These are phyloP conservation scores for Periophthalmus modestus DNA, from an alignment of 2,113 vertebrate genomes.

Conservation along the genomic window DNA sequence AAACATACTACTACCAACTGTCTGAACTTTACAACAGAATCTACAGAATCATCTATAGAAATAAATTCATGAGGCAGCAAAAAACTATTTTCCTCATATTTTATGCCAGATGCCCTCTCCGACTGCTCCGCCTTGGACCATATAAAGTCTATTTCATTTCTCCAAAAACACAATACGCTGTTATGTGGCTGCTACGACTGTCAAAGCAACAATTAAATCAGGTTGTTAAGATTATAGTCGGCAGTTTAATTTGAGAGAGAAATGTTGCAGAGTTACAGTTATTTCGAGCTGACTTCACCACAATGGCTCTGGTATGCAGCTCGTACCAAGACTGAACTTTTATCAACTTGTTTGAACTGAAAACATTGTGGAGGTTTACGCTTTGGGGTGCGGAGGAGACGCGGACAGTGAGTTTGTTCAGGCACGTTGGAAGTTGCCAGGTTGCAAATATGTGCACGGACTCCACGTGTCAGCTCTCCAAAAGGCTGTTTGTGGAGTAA, in stretches of 20 bases:
- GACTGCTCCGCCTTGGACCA: too few species aligned
- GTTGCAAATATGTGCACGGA: neutral
- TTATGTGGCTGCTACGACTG: neutral
- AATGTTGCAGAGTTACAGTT: conserved; percentile 18
- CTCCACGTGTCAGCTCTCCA: neutral
- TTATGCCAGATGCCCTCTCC: too few species aligned
- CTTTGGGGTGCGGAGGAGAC: neutral
- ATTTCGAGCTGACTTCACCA: conserved; percentile 24
- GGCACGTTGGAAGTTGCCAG: conserved; percentile 20
- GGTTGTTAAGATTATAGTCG: neutral
- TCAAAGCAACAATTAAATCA: neutral
- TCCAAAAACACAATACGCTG: neutral
- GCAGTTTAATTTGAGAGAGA: neutral
- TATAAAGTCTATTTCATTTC: too few species aligned
- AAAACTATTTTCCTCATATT: too few species aligned
- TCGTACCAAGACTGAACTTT: neutral
- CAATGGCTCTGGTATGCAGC: neutral
- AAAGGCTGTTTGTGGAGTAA: neutral
- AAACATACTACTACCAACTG: too few species aligned
- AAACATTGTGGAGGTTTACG: neutral
- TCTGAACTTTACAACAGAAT: too few species aligned
- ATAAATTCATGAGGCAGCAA: too few species aligned
- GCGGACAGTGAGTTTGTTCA: conserved; percentile 7
- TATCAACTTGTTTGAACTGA: neutral
- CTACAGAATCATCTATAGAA: too few species aligned